Percentiles rank a stretch among this genome's conserved stretches.
Evolutionary conservation across 2,113 vertebrate genomes (phyloP).

Genomic region (Dipodomys merriami): DNA sequence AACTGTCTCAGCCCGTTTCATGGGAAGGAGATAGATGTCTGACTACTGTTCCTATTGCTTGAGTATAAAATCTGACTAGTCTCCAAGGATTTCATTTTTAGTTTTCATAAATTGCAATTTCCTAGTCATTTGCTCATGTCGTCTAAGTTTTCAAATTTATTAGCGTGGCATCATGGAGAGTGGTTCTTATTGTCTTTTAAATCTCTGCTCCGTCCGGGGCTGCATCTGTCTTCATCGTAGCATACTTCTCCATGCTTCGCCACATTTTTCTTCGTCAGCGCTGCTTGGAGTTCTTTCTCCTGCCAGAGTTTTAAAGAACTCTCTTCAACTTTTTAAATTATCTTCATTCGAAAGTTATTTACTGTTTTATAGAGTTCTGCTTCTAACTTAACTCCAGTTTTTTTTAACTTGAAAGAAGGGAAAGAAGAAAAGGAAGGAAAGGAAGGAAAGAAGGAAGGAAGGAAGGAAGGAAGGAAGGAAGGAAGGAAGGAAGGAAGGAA

Average conservation of each 20-base stretch:
- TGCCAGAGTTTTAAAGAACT: constrained; percentile 44
- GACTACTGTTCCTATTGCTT: not conserved
- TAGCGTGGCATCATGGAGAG: not conserved
- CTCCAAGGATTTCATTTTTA: not conserved
- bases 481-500: no score
- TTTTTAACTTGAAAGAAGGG: not conserved
- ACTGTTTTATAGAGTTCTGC: not conserved
- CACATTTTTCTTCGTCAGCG: not conserved
- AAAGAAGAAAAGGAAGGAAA: no score
- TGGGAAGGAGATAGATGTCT: not conserved
- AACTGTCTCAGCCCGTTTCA: not conserved
- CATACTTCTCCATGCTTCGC: not conserved
- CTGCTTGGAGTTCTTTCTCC: constrained; percentile 19
- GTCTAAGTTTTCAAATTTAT: constrained; percentile 48
- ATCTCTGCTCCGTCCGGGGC: not conserved
- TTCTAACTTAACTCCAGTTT: not conserved
- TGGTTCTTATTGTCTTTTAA: not conserved
- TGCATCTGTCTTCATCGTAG: not conserved
- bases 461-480: no score
- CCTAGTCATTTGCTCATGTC: not conserved
- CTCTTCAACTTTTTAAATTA: not conserved
- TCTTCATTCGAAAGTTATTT: not conserved
- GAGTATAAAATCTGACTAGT: constrained; percentile 7
- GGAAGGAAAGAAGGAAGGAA: no score
- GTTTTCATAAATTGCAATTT: constrained; percentile 45